Conservation (phyloP, 2,797 vertebrate genomes). For the Acropternis orthonyx region DNA sequence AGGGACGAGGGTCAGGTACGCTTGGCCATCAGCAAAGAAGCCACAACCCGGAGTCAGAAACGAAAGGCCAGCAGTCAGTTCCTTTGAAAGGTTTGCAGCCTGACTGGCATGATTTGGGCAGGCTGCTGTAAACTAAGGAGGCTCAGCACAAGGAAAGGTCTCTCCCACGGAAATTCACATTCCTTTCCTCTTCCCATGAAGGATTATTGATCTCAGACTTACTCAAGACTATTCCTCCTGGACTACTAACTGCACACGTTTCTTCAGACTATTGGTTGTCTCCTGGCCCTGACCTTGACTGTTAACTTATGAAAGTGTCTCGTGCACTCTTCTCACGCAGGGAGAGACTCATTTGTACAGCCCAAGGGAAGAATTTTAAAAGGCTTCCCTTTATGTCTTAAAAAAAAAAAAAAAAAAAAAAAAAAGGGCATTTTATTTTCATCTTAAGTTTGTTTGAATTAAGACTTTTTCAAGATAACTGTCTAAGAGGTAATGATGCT, state of each 20-base stretch:
- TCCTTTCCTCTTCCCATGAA: not conserved
- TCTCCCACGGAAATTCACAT: fast-evolving
- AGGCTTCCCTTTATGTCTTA: not conserved
- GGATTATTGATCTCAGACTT: not conserved
- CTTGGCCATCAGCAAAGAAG: not conserved
- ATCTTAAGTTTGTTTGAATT: not conserved
- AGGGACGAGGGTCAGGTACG: not conserved
- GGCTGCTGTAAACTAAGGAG: not conserved
- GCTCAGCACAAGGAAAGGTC: not conserved
- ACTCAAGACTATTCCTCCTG: not conserved
- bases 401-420: not conserved
- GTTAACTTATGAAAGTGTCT: not conserved
- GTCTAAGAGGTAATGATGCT: not conserved
- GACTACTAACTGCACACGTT: not conserved
- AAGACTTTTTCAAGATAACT: not conserved
- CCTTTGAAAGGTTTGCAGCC: not conserved
- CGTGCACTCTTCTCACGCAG: not conserved
- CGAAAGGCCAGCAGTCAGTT: not conserved
- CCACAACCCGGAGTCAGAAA: not conserved
- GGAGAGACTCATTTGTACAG: not conserved
- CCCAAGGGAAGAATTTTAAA: not conserved
- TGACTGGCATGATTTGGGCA: not conserved
- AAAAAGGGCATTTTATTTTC: not conserved
- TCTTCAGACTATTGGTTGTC: not conserved
- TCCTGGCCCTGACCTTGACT: not conserved